These are phyloP conservation scores for Pan paniscus DNA, from an alignment of 2,113 vertebrate genomes.

Conservation along the genomic window DNA sequence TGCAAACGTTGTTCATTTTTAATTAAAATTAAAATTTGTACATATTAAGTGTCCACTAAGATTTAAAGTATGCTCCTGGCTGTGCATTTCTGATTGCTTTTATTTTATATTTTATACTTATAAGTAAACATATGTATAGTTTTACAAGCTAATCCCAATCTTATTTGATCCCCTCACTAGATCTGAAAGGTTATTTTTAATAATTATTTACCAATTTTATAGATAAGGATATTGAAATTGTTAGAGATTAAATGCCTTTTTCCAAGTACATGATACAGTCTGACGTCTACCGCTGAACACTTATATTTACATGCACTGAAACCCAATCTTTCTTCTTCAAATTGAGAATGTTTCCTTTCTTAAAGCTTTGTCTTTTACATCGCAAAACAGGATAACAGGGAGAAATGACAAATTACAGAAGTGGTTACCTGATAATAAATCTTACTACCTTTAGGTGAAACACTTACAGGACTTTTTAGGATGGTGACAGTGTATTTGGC, in stretches of 20 bases:
- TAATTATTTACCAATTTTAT: neutral
- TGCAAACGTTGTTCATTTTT: neutral
- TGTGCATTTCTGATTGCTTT: neutral
- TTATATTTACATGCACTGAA: neutral
- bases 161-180: neutral
- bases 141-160: too few species aligned
- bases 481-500: neutral
- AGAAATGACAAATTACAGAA: neutral
- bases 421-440: slow-evolving; percentile 3
- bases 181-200: neutral
- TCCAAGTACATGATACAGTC: neutral
- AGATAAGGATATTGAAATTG: neutral
- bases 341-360: neutral
- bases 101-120: neutral
- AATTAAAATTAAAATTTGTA: neutral
- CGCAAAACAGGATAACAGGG: neutral
- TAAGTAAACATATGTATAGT: neutral
- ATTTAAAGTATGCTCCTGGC: neutral
- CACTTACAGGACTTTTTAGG: neutral
- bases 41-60: neutral
- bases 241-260: neutral
- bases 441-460: neutral
- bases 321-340: neutral
- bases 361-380: neutral
- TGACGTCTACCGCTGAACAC: neutral